Percentiles rank a stretch among this genome's conserved stretches.
phyloP scores from a whole-genome alignment of 2,888 invertebrate species.

The Aricia artaxerxes region DNA sequence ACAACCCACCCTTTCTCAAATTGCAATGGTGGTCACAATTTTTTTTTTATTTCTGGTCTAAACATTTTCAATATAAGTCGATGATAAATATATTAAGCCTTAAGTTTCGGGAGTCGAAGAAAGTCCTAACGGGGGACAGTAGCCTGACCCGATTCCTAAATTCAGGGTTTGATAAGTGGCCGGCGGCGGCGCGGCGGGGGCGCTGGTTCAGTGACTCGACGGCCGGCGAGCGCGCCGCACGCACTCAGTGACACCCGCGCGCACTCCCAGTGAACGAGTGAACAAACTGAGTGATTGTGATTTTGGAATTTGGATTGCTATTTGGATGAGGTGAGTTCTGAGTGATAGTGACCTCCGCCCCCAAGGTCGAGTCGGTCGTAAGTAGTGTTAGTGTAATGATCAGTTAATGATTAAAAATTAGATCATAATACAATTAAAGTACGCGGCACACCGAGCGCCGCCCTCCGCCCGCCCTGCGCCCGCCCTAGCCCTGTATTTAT shows the following conservation, averaged over 20 bases:
- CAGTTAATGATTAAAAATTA: neutral
- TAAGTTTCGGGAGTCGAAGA: neutral
- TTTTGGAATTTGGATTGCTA: slow-evolving; percentile 77
- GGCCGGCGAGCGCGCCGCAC: slow-evolving; percentile 55
- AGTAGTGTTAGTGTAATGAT: neutral
- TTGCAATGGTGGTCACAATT: too few species aligned
- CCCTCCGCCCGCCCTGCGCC: neutral
- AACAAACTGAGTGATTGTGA: slow-evolving; percentile 51
- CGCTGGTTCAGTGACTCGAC: slow-evolving; percentile 74
- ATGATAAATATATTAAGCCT: too few species aligned
- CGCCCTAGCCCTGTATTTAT: neutral
- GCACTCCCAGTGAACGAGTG: slow-evolving; percentile 64
- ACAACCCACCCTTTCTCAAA: too few species aligned
- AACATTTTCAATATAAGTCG: too few species aligned
- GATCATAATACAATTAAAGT: slow-evolving; percentile 8
- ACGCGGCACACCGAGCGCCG: neutral
- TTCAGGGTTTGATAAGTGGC: slow-evolving; percentile 63
- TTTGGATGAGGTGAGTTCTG: slow-evolving; percentile 69
- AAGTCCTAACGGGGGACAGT: neutral
- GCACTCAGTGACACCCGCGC: slow-evolving; percentile 46
- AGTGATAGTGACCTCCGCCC: neutral
- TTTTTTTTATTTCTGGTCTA: too few species aligned
- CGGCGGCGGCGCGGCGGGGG: slow-evolving; percentile 62
- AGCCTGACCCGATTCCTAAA: slow-evolving; percentile 69
- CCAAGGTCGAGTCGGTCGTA: slow-evolving; percentile 8